Evolutionary conservation across 2,888 invertebrate genomes (phyloP).

Genomic region (Xestia xanthographa): DNA sequence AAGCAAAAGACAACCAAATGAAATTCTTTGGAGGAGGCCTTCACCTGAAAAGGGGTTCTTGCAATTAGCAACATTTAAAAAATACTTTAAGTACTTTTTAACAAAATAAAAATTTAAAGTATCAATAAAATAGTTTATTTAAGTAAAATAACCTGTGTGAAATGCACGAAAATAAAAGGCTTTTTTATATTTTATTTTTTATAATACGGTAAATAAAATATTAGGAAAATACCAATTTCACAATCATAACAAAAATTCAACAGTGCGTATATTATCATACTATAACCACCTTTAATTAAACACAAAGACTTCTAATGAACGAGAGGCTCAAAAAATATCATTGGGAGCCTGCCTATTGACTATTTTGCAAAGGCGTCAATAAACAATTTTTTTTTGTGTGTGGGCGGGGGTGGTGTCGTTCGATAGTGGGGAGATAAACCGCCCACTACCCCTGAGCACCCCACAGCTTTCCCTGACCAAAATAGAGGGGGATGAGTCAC

Average conservation of each 20-base stretch:
- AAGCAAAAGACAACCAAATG: too few species aligned
- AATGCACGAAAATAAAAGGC: too few species aligned
- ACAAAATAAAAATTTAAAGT: too few species aligned
- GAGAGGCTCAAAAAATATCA: conserved; percentile 16
- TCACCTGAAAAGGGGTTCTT: too few species aligned
- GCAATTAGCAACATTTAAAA: too few species aligned
- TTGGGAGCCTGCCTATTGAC: conserved; percentile 27
- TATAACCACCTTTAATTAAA: background rate
- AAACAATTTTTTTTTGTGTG: conserved; percentile 73
- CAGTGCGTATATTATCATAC: background rate
- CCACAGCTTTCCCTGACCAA: conserved; percentile 85
- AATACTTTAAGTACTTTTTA: too few species aligned
- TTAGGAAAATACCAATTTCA: background rate
- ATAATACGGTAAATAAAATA: background rate
- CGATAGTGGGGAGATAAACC: conserved; percentile 83
- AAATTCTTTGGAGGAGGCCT: too few species aligned
- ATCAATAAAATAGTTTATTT: too few species aligned
- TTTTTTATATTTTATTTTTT: too few species aligned
- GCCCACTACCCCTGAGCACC: conserved; percentile 73
- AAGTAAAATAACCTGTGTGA: too few species aligned
- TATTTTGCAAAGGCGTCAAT: conserved; percentile 53
- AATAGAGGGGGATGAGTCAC: conserved; percentile 80
- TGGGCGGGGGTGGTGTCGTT: conserved; percentile 75
- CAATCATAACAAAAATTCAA: conserved; percentile 9
- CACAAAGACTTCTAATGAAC: conserved; percentile 24